A percentile compares a stretch with the other conserved stretches of the same genome.
phyloP scores from a whole-genome alignment of 2,888 invertebrate species.

The Nymphalis polychloros region DNA sequence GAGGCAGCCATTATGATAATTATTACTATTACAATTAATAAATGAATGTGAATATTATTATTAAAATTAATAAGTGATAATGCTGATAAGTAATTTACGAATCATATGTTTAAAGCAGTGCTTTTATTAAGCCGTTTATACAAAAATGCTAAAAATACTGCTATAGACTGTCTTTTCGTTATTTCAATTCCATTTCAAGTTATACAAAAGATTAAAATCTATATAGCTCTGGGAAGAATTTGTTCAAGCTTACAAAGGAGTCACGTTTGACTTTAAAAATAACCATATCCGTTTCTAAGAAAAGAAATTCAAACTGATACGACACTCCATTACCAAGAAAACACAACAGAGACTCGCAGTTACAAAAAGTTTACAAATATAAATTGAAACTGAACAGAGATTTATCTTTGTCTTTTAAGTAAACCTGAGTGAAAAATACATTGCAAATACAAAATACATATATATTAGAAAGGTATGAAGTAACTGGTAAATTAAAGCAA shows the following conservation, averaged over 20 bases:
- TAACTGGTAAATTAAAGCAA: too few relatives aligned
- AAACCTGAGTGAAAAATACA: not conserved
- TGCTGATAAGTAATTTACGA: too few relatives aligned
- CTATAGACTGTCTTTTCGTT: not conserved
- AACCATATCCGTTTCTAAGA: conserved; percentile 7
- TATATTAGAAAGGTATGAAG: too few relatives aligned
- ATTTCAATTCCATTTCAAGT: conserved; percentile 2
- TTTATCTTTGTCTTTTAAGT: not conserved
- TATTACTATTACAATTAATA: too few relatives aligned
- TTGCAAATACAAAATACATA: not conserved
- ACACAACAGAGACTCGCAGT: conserved; percentile 9
- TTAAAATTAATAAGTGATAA: too few relatives aligned
- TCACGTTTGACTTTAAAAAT: conserved; percentile 3
- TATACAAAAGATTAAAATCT: conserved; percentile 3
- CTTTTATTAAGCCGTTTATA: too few relatives aligned
- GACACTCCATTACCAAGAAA: conserved; percentile 8
- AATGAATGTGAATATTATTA: too few relatives aligned
- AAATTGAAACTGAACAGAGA: not conserved
- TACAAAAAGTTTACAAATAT: conserved; percentile 3
- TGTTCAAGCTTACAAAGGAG: not conserved
- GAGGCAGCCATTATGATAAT: too few relatives aligned
- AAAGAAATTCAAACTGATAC: conserved; percentile 10
- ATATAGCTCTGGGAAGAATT: conserved; percentile 1
- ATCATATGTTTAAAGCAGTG: too few relatives aligned
- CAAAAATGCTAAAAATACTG: not conserved